Evolutionary conservation across 1,140 invertebrate genomes (phyloP).

Genomic region (Physella acuta): DNA sequence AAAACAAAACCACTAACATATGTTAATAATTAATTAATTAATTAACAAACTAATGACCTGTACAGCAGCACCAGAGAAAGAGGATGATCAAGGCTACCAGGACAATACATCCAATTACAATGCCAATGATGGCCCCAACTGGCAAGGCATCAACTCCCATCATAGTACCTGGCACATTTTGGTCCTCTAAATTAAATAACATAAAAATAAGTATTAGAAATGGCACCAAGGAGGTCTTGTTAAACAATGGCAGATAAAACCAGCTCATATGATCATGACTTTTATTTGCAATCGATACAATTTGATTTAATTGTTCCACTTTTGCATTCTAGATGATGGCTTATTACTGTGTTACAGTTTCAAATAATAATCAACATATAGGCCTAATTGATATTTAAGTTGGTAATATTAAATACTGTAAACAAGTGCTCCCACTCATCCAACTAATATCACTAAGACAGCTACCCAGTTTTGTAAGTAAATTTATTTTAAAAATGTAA

Average conservation of each 20-base stretch:
- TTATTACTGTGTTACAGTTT: too few relatives aligned
- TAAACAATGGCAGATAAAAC: too few relatives aligned
- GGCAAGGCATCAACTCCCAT: conserved; percentile 20
- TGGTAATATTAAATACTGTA: background rate
- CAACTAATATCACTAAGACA: background rate
- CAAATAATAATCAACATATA: too few relatives aligned
- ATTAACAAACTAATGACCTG: conserved; percentile 26
- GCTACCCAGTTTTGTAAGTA: background rate
- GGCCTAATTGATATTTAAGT: too few relatives aligned
- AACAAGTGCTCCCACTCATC: background rate
- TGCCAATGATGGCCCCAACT: conserved; percentile 34
- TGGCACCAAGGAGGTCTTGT: too few relatives aligned
- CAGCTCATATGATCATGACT: too few relatives aligned
- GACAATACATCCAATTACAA: conserved; percentile 27
- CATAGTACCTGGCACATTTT: conserved; percentile 21
- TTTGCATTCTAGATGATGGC: too few relatives aligned
- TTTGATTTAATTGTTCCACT: too few relatives aligned
- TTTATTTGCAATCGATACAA: too few relatives aligned
- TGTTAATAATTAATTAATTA: too few relatives aligned
- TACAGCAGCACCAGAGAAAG: conserved; percentile 29
- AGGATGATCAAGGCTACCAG: conserved; percentile 27
- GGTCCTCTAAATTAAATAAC: conserved; percentile 22
- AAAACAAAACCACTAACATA: too few relatives aligned
- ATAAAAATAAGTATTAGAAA: background rate
- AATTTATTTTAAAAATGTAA: background rate